Evolutionary conservation across 2,888 invertebrate species (phyloP), one percentile per base, ranked within the genome.

Genomic region (Caenorhabditis parvicauda): DNA sequence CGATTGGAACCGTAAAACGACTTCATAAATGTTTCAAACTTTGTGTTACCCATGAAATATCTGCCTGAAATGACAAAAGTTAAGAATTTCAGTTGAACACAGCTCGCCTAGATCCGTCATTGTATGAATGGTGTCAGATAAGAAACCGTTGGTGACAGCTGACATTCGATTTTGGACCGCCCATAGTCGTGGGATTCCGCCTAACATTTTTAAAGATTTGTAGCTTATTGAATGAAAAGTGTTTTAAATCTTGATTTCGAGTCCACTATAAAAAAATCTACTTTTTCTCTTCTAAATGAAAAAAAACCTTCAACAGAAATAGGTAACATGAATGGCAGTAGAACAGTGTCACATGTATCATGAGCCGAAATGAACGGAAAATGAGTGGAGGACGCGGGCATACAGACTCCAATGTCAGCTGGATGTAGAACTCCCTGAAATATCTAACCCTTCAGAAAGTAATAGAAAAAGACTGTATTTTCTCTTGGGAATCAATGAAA

Each of bases 141-240:
- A 17, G 24, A 29, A 35, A n/a, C 59, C 59, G n/a, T 43, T 45
- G 24, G 48, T 24, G 17, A 53, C 61, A 38, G 84, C 82, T 46
- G 84, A 84, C 79, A 86, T 82, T 12, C 82, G 76, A 39, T 83
- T 82, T 38, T 86, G 83, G 27, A 86, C 84, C 43, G 84, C 83
- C 87, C 87, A 87, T 2, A 87, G 82, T 25, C 86, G 82, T 1
- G 86, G 86, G 25, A 87, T 84, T 2, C 51, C 43, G 6, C 54
- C 54, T 54, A 22, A 47, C 35, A 12, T 32, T 32, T 32, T 32
- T n/a, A 32, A 32, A 32, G 9, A n/a, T 32, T 32, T 32, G 9
- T n/a, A n/a, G n/a, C 9, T 12, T n/a, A 32, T 12, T 9, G 9
- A 9, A n/a, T 32, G 35, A 32, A 32, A 32, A 12, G n/a, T 32